Base-by-base conservation (phyloP, 2,888 invertebrate species). In the Lingula anatina region DNA sequence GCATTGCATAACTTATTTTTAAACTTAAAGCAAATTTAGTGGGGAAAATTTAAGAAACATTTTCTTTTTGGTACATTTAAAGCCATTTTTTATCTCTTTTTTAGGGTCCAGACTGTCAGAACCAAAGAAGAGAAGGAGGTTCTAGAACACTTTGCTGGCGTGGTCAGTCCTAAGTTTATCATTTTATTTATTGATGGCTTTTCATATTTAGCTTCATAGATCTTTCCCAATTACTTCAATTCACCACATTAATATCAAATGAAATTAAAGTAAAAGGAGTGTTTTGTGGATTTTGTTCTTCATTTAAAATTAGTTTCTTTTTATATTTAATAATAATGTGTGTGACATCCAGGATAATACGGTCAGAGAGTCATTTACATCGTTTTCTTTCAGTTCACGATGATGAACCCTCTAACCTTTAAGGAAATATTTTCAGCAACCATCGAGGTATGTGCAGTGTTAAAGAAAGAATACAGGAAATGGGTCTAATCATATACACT, bases 41-140 rank as follows among this genome's bases (percentile, higher is more conserved):
- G n/a, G n/a, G n/a, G n/a, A n/a, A n/a, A n/a, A n/a, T n/a, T n/a
- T n/a, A n/a, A n/a, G n/a, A n/a, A n/a, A n/a, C n/a, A n/a, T n/a
- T n/a, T n/a, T n/a, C n/a, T n/a, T n/a, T n/a, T n/a, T n/a, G n/a
- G n/a, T n/a, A n/a, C n/a, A n/a, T n/a, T n/a, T n/a, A n/a, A n/a
- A 15, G 15, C 45, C 24, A 18, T 44, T 36, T n/a, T 51, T n/a
- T n/a, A n/a, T n/a, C 23, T 15, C 44, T 37, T 41, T 53, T 58
- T 23, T 50, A 72, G 73, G 3, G 68, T 71, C 5, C 73, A 73
- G 51, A 68, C 66, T 41, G 73, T 75, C 1, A 81, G 90, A 44
- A 89, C 89, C 2, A 95, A 96, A 75, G 97, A 99, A 71, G 97
- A 99, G 76, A 96, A 96, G 65, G 97, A 97, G 78, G 92, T 95